phyloP scores from a whole-genome alignment of 1,140 invertebrate species.

The Bombus affinis region DNA sequence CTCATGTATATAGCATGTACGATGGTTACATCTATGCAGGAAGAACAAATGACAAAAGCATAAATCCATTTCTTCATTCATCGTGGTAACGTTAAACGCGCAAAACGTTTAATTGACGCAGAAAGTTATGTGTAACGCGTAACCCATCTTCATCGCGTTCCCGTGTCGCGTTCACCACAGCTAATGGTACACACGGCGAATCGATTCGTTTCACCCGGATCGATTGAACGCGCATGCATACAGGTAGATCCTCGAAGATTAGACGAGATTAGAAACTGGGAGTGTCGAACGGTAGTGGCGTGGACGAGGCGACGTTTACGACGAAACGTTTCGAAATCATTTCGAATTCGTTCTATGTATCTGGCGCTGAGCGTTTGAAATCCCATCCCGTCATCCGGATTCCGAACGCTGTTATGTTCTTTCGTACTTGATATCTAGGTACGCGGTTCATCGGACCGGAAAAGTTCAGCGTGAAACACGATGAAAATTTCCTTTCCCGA shows the following conservation, averaged over 20 bases:
- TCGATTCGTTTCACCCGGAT: slow-evolving; percentile 44
- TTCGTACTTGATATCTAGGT: background rate
- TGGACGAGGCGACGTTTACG: slow-evolving; percentile 36
- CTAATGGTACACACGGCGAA: slow-evolving; percentile 34
- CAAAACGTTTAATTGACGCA: slow-evolving; percentile 11
- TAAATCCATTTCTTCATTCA: background rate
- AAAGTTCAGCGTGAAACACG: background rate
- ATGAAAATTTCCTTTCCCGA: background rate
- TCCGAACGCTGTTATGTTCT: background rate
- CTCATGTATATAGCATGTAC: too few relatives aligned
- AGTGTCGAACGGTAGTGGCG: slow-evolving; percentile 50
- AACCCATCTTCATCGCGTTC: background rate
- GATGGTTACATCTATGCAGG: background rate
- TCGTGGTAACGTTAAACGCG: too few relatives aligned
- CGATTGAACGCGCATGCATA: slow-evolving; percentile 34
- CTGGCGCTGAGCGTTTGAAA: background rate
- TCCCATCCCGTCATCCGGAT: slow-evolving; percentile 1
- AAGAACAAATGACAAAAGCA: background rate
- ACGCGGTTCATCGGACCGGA: background rate
- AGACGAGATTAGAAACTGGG: slow-evolving; percentile 57
- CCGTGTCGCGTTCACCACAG: background rate
- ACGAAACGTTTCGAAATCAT: slow-evolving; percentile 42
- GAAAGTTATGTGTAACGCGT: slow-evolving; percentile 29
- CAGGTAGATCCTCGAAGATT: slow-evolving; percentile 48
- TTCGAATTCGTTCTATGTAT: slow-evolving; percentile 11